Evolutionary conservation across 2,797 vertebrate species (phyloP).

Genomic region (Urocyon cinereoargenteus): DNA sequence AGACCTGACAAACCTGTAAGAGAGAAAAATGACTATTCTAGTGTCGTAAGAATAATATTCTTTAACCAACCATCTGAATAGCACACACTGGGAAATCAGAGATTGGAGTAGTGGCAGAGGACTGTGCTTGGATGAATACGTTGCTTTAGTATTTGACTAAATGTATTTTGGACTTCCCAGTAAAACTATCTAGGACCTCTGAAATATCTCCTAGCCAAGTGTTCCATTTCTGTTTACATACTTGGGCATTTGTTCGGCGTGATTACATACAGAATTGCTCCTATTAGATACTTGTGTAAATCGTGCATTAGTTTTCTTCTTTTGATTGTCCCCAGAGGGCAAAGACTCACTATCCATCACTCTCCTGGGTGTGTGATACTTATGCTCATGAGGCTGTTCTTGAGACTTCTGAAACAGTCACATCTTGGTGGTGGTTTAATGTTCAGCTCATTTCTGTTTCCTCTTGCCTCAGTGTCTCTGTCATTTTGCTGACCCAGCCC

Average conservation of each 20-base stretch:
- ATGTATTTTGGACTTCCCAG: neutral
- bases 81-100: neutral
- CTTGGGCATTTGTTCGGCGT: neutral
- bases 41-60: neutral
- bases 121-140: neutral
- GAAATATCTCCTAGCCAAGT: conserved; percentile 33
- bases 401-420: neutral
- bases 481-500: neutral
- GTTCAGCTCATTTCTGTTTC: neutral
- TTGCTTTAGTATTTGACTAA: neutral
- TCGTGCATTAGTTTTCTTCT: neutral
- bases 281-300: neutral
- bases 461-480: neutral
- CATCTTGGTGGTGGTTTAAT: neutral
- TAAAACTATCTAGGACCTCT: neutral
- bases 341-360: neutral
- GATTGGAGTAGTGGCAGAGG: neutral
- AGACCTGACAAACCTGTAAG: neutral
- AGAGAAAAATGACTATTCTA: conserved; percentile 42
- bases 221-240: conserved; percentile 1
- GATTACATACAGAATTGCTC: neutral
- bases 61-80: neutral
- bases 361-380: neutral
- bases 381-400: neutral
- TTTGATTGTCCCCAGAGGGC: conserved; percentile 6